Conservation (phyloP, 2,113 vertebrate species). For the Ceuthmochares aereus region DNA sequence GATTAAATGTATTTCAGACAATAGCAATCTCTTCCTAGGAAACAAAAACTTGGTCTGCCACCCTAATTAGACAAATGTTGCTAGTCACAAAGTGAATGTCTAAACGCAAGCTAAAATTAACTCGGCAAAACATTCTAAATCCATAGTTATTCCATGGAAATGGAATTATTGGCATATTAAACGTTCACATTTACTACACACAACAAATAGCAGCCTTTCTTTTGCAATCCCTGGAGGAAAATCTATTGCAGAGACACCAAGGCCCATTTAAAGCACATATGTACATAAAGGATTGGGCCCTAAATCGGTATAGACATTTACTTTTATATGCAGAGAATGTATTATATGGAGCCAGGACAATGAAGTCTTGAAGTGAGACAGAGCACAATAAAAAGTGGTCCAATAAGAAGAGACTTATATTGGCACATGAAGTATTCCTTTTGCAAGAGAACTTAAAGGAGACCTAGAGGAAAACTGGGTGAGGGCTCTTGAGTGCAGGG, state of each 20-base stretch:
- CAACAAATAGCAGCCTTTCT: neutral
- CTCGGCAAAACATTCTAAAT: neutral
- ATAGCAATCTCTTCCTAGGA: neutral
- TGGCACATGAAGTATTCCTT: neutral
- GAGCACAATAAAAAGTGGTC: neutral
- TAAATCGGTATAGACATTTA: neutral
- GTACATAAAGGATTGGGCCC: conserved; percentile 5
- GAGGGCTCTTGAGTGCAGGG: too few species aligned
- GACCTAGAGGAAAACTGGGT: too few species aligned
- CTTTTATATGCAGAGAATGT: neutral
- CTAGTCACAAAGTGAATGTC: conserved; percentile 1
- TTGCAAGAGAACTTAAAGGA: neutral
- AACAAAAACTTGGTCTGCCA: conserved; percentile 16
- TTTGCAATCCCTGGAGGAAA: neutral
- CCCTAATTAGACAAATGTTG: conserved; percentile 17
- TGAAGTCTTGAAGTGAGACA: neutral
- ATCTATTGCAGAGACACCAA: neutral
- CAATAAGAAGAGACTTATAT: neutral
- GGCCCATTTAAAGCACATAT: neutral
- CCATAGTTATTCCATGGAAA: conserved; percentile 44
- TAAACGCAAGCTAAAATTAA: conserved; percentile 20
- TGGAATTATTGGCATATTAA: conserved; percentile 51
- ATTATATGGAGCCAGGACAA: neutral
- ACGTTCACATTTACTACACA: conserved; percentile 11
- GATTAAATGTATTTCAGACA: neutral